A percentile compares a stretch with the other conserved stretches of the same genome.
Evolutionary conservation across 2,113 vertebrate species (phyloP).

Genomic region (Genyomyrus donnyi): DNA sequence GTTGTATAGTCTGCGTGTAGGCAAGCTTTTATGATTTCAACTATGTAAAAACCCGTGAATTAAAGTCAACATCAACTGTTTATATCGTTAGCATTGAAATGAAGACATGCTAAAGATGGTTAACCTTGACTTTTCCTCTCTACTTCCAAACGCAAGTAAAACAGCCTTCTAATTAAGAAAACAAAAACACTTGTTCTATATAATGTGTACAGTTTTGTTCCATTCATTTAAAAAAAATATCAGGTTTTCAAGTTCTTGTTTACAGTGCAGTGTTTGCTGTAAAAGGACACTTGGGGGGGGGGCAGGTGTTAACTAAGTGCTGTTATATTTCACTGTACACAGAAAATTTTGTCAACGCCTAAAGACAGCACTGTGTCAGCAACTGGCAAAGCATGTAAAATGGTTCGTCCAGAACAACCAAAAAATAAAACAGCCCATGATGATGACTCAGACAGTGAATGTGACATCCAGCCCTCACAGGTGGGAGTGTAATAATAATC

Average conservation of each 20-base stretch:
- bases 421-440: background rate
- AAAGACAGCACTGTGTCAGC: slow-evolving; percentile 3
- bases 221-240: background rate
- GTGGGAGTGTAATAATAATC: background rate
- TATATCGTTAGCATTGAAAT: background rate
- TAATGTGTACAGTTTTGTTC: background rate
- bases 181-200: background rate
- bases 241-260: background rate
- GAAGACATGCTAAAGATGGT: background rate
- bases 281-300: background rate
- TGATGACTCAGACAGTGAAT: slow-evolving; percentile 8
- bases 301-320: background rate
- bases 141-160: background rate
- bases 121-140: background rate
- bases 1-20: background rate
- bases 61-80: background rate
- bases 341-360: background rate
- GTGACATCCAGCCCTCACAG: slow-evolving; percentile 34
- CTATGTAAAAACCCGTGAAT: background rate
- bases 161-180: background rate
- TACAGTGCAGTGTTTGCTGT: background rate
- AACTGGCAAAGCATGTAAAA: background rate
- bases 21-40: background rate
- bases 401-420: background rate
- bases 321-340: background rate